Percentiles rank a stretch among this genome's conserved stretches.
Evolutionary conservation across 2,888 invertebrate genomes (phyloP).

Genomic region (Aproaerema taeniolella): DNA sequence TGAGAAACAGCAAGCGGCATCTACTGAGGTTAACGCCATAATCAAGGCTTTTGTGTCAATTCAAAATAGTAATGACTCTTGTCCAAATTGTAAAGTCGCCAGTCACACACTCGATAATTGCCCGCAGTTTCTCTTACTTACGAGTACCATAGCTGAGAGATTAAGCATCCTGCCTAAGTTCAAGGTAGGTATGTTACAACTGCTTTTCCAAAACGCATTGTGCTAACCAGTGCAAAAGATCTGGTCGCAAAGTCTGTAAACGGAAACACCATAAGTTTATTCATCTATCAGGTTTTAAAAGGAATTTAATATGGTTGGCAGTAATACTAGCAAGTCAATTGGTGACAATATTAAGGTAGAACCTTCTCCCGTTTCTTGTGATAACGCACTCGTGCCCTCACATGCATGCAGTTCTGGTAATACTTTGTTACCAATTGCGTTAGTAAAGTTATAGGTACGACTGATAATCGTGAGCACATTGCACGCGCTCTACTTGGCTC

Average conservation of each 20-base stretch:
- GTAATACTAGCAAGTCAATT: too few species aligned
- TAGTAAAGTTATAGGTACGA: neutral
- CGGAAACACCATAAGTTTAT: neutral
- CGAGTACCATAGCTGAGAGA: conserved; percentile 3
- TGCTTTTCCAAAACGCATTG: too few species aligned
- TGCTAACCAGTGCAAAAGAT: too few species aligned
- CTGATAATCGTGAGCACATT: neutral
- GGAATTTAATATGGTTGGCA: too few species aligned
- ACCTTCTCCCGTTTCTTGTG: too few species aligned
- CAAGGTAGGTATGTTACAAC: too few species aligned
- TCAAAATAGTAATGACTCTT: neutral
- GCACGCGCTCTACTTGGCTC: neutral
- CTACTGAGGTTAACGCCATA: neutral
- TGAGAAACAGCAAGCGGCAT: neutral
- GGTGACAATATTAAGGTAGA: too few species aligned
- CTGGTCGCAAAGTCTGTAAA: too few species aligned
- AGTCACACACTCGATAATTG: too few species aligned
- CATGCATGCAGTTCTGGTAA: neutral
- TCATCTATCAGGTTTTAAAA: neutral
- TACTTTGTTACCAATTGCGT: neutral
- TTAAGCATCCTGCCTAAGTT: too few species aligned
- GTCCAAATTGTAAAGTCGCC: conserved; percentile 9
- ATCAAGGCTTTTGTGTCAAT: neutral
- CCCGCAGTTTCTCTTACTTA: conserved; percentile 2
- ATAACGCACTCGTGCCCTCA: neutral